Percentiles rank a stretch among this genome's conserved stretches.
phyloP scores from a whole-genome alignment of 53 echinoderm and acorn worm genomes.

The Glandiceps talaboti region DNA sequence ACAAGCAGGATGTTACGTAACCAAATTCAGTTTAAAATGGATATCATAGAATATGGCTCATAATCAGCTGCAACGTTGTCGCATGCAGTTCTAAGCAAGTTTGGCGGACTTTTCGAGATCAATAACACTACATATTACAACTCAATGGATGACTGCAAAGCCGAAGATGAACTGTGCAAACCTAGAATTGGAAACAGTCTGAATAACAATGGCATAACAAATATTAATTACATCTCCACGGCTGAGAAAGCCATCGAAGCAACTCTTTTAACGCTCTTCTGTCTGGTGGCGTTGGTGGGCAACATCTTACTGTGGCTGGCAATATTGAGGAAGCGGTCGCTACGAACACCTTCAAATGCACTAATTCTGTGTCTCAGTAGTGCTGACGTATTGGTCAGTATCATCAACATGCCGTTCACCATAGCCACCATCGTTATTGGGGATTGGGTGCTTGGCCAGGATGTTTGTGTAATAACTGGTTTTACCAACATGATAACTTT shows the following conservation, averaged over 20 bases:
- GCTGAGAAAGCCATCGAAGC: slow-evolving; percentile 65
- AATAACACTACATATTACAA: too few relatives aligned
- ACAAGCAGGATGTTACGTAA: too few relatives aligned
- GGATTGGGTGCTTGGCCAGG: slow-evolving; percentile 22
- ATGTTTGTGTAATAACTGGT: slow-evolving; percentile 42
- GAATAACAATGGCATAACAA: too few relatives aligned
- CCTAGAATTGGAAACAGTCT: too few relatives aligned
- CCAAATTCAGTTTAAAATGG: too few relatives aligned
- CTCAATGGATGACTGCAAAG: too few relatives aligned
- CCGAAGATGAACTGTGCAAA: too few relatives aligned
- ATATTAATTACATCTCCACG: too few relatives aligned
- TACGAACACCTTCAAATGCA: slow-evolving; percentile 72
- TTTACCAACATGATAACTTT: slow-evolving; percentile 85
- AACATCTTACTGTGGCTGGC: slow-evolving; percentile 72
- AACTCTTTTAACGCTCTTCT: slow-evolving; percentile 33
- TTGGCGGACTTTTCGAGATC: too few relatives aligned
- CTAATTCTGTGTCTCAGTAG: slow-evolving; percentile 81
- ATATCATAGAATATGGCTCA: too few relatives aligned
- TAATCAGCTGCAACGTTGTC: too few relatives aligned
- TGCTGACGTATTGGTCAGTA: slow-evolving; percentile 68
- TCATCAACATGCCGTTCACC: slow-evolving; percentile 73
- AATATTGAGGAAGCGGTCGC: slow-evolving; percentile 36
- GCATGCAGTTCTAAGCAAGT: too few relatives aligned
- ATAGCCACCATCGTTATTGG: slow-evolving; percentile 31
- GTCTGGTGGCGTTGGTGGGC: slow-evolving; percentile 54